Base-by-base conservation (phyloP, 2,797 vertebrate genomes). In the Pangasius sanitwongsei region DNA sequence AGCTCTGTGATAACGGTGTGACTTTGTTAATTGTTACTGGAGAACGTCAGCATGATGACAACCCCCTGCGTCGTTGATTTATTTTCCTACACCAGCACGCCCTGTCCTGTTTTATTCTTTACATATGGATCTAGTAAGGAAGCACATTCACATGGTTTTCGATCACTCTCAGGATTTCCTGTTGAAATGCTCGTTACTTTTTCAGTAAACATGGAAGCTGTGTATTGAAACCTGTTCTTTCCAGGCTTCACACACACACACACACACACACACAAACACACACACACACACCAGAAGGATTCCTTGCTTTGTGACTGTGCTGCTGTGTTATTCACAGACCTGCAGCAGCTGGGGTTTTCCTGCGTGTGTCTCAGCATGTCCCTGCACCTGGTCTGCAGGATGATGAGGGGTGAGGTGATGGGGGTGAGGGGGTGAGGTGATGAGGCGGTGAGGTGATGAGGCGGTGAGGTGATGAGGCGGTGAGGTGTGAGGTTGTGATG, bases 231-330 rank as follows among this genome's bases (percentile, higher is more conserved):
- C 50, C 31, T 6, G 83, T 37, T 57, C 9, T 55, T 55, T 13
- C 44, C 4, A 1, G 16, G 18, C 80, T 44, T 5, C 41, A 59
- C 59, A 53, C 69, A 37, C n/a, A 81, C 77, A 81, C 50, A 28
- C 57, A 57, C 50, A 20, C 75, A 34, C 50, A 81, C 78, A 80
- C 77, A 57, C 50, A 55, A n/a, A 31, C 75, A 53, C 75, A 31
- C 75, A 57, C 41, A 41, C 41, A 41, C 41, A 41, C 41, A 41
- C 41, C 28, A 75, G 34, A 67, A 65, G 28, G 41, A 80, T 67
- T 69, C 63, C 55, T 89, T 83, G 59, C 55, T 91, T 90, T 84
- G 86, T 4, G 50, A 70, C 53, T 20, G 70, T 81, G 81, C 16
- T 28, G 53, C 70, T 85, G 69, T 72, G 41, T 72, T 61, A 78